Base-by-base conservation (phyloP, 2,888 invertebrate species). In the Dryadula phaetusa region DNA sequence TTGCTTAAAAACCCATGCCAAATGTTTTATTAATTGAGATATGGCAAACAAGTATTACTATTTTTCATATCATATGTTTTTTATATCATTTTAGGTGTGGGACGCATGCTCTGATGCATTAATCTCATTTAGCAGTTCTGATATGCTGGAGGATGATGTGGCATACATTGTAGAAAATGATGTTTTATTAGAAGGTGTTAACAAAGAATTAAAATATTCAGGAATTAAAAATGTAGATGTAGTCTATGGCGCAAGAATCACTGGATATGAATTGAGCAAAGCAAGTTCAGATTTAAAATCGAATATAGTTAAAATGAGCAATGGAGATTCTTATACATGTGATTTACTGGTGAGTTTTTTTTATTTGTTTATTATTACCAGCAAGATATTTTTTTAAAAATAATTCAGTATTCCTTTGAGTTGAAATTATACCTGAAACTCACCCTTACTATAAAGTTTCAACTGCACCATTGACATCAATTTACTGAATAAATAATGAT, bases 161-260 rank as follows among this genome's bases (percentile, higher is more conserved):
- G 98, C 98, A 0, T 98, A 96, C 82, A 96, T 99, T 74, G 96
- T 99, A 14, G 99, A 99, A 91, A 99, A 99, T 91, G 97, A 98
- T 89, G 93, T 98, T 5, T 93, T 99, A 53, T 86, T 97, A 2
- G 94, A 96, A 78, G 95, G 97, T 0, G 94, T 97, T 12, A 95
- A 94, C 75, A 93, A 91, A 69, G 94, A 95, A 79, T 82, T 97
- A 3, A 72, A 67, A 8, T 77, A 78, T 0, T 72, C 88, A 0
- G 81, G 93, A 46, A 78, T 93, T 1, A 77, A 80, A 72, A 95
- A 95, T 81, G 94, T 97, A 0, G 92, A 94, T 54, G 93, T 98
- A 3, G 82, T 95, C 10, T 95, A 97, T 83, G 93, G 94, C 69
- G 94, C 96, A 0, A 95, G 94, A 81, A 95, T 97, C 54, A 91